These are phyloP conservation scores for Myotis planiceps DNA, from an alignment of 2,797 vertebrate species.

Conservation along the genomic window DNA sequence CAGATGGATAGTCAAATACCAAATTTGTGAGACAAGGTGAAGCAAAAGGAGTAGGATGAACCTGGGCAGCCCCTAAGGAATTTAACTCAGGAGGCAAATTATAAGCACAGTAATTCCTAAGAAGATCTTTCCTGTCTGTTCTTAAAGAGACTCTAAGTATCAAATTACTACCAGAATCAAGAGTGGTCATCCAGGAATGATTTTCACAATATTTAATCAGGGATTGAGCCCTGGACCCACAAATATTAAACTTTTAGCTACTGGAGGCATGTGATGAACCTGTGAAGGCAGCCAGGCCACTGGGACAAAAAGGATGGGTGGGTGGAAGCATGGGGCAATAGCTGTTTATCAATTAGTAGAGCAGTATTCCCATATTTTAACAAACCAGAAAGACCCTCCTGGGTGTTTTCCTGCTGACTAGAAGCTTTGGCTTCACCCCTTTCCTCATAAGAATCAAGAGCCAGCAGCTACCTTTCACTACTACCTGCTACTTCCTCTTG, in stretches of 20 bases:
- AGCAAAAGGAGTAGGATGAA: not conserved
- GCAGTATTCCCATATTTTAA: not conserved
- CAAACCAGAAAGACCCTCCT: not conserved
- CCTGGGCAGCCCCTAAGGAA: not conserved
- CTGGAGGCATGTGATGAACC: not conserved
- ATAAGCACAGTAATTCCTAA: not conserved
- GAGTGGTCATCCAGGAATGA: not conserved
- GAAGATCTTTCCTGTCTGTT: not conserved
- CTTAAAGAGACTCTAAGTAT: not conserved
- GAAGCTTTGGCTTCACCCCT: not conserved
- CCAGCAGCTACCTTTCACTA: not conserved
- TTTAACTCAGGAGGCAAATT: not conserved
- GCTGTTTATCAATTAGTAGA: not conserved
- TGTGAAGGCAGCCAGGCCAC: not conserved
- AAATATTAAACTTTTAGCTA: not conserved
- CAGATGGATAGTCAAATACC: not conserved
- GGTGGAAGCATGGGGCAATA: not conserved
- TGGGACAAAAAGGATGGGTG: not conserved
- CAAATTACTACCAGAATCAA: not conserved
- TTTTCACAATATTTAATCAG: not conserved
- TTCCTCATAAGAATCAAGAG: not conserved
- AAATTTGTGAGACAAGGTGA: not conserved
- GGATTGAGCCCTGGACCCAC: not conserved
- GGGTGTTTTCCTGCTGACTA: not conserved
- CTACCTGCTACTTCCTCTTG: not conserved